phyloP scores from a whole-genome alignment of 2,797 vertebrate species.

The Uromys caudimaculatus region DNA sequence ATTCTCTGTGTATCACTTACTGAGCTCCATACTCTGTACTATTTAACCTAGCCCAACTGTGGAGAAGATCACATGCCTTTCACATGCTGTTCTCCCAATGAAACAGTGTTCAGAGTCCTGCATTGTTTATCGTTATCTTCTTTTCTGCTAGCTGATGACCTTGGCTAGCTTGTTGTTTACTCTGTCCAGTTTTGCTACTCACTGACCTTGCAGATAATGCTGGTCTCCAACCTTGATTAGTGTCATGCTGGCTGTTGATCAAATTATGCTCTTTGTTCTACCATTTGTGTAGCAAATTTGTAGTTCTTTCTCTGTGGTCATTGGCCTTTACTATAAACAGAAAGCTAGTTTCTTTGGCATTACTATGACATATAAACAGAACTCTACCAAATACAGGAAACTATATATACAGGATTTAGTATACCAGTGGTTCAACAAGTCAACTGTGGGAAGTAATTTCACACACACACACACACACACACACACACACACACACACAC shows the following conservation, averaged over 20 bases:
- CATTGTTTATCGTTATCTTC: neutral
- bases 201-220: neutral
- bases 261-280: neutral
- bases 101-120: neutral
- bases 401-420: neutral
- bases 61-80: neutral
- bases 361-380: neutral
- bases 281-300: neutral
- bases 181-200: neutral
- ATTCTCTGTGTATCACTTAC: neutral
- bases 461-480: neutral
- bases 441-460: neutral
- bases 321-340: neutral
- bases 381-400: neutral
- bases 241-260: neutral
- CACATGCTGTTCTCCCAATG: no score
- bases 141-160: neutral
- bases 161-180: neutral
- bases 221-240: neutral
- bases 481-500: neutral
- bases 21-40: neutral
- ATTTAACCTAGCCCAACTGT: neutral
- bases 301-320: neutral
- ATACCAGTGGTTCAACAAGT: neutral
- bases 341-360: neutral